Conservation (phyloP, 2,113 vertebrate species). For the Sprattus sprattus region DNA sequence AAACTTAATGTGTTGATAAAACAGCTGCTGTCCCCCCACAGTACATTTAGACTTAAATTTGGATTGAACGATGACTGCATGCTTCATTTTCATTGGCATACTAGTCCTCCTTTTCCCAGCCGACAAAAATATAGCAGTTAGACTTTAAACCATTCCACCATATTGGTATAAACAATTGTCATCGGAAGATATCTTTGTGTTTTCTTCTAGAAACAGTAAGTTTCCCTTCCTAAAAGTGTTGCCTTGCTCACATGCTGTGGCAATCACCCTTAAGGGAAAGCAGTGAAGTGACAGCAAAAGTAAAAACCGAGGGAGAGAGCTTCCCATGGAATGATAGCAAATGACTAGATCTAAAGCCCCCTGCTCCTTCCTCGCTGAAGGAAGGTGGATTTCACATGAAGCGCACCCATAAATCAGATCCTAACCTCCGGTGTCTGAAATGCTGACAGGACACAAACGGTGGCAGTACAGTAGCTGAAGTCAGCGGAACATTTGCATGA, state of each 20-base stretch:
- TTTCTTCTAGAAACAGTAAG: neutral
- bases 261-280: neutral
- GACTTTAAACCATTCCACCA: neutral
- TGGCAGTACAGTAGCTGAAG: neutral
- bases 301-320: neutral
- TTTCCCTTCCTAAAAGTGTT: neutral
- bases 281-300: neutral
- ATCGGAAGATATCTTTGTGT: neutral
- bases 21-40: neutral
- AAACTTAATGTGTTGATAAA: neutral
- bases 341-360: neutral
- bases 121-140: neutral
- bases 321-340: neutral
- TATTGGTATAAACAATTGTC: neutral
- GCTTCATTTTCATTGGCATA: neutral
- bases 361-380: neutral
- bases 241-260: neutral
- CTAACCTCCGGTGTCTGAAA: constrained; percentile 19
- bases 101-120: neutral
- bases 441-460: constrained; percentile 26
- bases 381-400: constrained; percentile 27
- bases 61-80: neutral
- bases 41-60: neutral
- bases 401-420: constrained; percentile 30
- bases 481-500: constrained; percentile 12